phyloP scores from a whole-genome alignment of 1,140 invertebrate genomes.

The Oryctes rhinoceros region DNA sequence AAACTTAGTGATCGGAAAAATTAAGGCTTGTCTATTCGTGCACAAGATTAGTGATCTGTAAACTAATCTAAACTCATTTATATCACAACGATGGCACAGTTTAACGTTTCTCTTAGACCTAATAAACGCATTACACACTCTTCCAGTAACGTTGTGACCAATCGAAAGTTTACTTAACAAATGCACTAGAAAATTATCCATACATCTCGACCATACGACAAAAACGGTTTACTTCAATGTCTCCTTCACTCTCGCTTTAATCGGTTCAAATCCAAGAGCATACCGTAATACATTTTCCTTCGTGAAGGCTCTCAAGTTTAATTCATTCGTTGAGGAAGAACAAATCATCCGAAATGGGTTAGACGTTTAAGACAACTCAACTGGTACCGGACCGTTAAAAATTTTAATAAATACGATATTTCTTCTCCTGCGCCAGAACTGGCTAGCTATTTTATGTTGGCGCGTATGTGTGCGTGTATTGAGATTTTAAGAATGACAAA shows the following conservation, averaged over 20 bases:
- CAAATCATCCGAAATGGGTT: conserved; percentile 12
- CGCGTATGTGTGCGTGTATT: background rate
- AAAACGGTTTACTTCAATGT: background rate
- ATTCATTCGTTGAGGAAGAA: conserved; percentile 15
- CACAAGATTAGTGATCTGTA: no score
- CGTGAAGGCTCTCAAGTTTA: background rate
- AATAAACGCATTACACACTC: background rate
- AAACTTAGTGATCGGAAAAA: no score
- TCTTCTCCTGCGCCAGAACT: background rate
- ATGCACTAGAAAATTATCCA: background rate
- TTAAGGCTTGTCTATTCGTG: no score
- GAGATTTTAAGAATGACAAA: conserved; percentile 39
- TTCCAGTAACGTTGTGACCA: background rate
- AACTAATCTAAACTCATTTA: no score
- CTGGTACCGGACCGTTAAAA: conserved; percentile 10
- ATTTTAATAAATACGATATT: conserved; percentile 32
- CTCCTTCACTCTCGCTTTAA: background rate
- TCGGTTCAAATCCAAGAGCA: background rate
- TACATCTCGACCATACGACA: background rate
- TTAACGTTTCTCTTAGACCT: background rate
- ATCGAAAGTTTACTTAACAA: background rate
- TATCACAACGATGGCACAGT: no score
- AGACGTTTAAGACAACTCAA: conserved; percentile 35
- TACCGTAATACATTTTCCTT: background rate
- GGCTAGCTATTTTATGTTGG: background rate